Evolutionary conservation across 2,888 invertebrate genomes (phyloP).

Genomic region (Agonopterix alstromeriana): DNA sequence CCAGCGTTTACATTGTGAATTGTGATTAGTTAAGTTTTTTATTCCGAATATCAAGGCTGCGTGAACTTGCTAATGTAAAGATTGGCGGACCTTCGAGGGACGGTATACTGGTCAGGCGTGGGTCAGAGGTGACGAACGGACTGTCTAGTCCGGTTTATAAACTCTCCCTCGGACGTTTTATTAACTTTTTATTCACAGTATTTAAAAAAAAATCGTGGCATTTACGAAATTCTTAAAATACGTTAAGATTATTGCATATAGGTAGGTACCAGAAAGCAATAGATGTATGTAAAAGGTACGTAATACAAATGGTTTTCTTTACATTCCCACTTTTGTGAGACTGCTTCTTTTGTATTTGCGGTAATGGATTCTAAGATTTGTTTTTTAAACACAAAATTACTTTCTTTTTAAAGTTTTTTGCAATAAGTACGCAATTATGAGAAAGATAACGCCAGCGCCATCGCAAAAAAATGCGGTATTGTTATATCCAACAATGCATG

Average conservation of each 20-base stretch:
- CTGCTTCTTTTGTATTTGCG: background rate
- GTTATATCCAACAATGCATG: conserved; percentile 18
- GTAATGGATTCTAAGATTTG: background rate
- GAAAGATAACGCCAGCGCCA: conserved; percentile 2
- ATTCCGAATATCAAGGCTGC: conserved; percentile 28
- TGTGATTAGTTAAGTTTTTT: background rate
- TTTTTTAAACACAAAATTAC: background rate
- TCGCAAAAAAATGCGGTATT: conserved; percentile 20
- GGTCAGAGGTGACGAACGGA: conserved; percentile 74
- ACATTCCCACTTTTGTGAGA: background rate
- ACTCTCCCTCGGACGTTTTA: conserved; percentile 6
- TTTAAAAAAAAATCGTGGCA: too few relatives aligned
- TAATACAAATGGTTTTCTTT: too few relatives aligned
- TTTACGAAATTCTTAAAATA: too few relatives aligned
- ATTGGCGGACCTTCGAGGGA: conserved; percentile 35
- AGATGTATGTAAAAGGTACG: too few relatives aligned
- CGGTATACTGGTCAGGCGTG: conserved; percentile 53
- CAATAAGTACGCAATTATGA: conserved; percentile 1
- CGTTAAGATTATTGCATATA: too few relatives aligned
- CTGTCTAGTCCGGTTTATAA: conserved; percentile 44
- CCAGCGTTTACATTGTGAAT: too few relatives aligned
- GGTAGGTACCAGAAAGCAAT: too few relatives aligned
- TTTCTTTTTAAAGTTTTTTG: background rate
- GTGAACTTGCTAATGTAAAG: conserved; percentile 44
- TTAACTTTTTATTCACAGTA: background rate